phyloP scores from a whole-genome alignment of 2,113 vertebrate species.

The Megaptera novaeangliae region DNA sequence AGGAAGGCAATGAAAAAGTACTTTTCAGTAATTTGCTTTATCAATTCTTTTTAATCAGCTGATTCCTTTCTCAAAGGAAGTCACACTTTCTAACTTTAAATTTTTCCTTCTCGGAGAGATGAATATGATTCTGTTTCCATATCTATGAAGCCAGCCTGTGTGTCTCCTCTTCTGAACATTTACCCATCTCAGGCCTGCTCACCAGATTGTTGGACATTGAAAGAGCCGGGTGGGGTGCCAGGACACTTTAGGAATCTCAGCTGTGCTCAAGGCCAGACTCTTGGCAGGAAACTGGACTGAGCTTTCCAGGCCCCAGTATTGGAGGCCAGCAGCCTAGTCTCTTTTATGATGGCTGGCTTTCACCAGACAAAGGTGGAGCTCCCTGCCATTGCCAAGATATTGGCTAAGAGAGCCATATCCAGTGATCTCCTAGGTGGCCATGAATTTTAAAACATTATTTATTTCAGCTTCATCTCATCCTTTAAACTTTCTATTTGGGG shows the following conservation, averaged over 20 bases:
- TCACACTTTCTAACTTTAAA: background rate
- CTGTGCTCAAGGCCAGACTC: background rate
- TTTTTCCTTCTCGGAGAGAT: background rate
- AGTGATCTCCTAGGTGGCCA: background rate
- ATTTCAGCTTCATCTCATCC: background rate
- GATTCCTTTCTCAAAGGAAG: background rate
- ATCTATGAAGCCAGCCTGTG: background rate
- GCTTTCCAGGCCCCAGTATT: background rate
- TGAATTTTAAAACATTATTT: background rate
- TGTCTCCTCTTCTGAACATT: background rate
- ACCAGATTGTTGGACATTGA: background rate
- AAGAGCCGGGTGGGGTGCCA: slow-evolving; percentile 20
- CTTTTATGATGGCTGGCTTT: background rate
- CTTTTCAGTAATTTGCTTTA: background rate
- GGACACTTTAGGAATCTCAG: slow-evolving; percentile 24
- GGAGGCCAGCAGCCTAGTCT: background rate
- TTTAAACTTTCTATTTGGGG: background rate
- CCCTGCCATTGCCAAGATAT: background rate
- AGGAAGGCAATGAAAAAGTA: background rate
- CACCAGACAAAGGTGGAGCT: background rate
- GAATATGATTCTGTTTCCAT: background rate
- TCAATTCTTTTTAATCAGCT: background rate
- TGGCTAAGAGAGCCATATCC: background rate
- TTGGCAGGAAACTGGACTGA: slow-evolving; percentile 29
- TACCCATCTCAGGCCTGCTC: background rate